A percentile compares a stretch with the other conserved stretches of the same genome.
These are phyloP conservation scores for Leucoraja ocellata DNA, from an alignment of 2,797 vertebrate species.

Conservation along the genomic window DNA sequence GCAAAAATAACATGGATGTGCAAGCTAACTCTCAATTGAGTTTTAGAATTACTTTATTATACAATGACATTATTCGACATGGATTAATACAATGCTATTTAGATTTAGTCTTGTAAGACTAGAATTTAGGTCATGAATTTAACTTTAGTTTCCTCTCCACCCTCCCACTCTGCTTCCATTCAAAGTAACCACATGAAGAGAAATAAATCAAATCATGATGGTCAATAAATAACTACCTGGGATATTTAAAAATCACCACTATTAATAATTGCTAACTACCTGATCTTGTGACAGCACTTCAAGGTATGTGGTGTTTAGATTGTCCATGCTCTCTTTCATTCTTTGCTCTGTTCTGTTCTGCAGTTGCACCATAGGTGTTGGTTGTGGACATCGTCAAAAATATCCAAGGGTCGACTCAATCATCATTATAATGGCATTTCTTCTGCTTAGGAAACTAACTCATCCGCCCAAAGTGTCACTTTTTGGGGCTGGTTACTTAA, in stretches of 20 bases:
- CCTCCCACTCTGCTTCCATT: neutral
- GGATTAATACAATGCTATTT: neutral
- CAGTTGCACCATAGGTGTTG: neutral
- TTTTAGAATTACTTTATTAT: neutral
- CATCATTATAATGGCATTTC: neutral
- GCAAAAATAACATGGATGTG: neutral
- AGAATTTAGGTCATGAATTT: neutral
- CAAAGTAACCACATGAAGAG: neutral
- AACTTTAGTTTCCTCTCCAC: neutral
- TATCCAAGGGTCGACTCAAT: conserved; percentile 43
- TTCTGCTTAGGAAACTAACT: neutral
- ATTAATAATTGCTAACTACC: no score
- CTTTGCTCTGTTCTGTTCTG: neutral
- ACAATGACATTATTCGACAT: no score
- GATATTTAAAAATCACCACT: neutral
- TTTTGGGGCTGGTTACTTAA: neutral
- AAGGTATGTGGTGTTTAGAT: neutral
- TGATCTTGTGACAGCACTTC: neutral
- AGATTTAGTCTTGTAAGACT: neutral
- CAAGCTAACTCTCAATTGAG: neutral
- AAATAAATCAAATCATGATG: neutral
- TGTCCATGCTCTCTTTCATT: neutral
- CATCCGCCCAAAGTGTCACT: neutral
- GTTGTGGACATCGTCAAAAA: neutral
- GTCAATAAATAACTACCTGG: neutral